Evolutionary conservation across 2,888 invertebrate species (phyloP), one percentile per base, ranked within the genome.

Genomic region (Axea sp.): DNA sequence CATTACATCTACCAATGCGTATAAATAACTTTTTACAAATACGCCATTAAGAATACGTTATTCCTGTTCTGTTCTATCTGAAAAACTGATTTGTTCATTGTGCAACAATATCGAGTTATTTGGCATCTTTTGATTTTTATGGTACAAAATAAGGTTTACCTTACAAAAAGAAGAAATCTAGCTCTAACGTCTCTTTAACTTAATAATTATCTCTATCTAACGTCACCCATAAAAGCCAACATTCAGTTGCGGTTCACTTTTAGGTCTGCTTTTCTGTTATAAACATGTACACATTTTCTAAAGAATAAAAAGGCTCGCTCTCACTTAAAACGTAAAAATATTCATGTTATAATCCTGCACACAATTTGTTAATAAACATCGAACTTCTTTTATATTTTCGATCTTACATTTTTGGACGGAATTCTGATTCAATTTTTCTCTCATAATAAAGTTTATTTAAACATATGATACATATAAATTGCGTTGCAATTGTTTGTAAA

Each of bases 91-190:
- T 69, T 75, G 62, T 65, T 76, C 73, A 37, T 53, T 51, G 45
- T 30, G 57, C 47, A 73, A 53, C 55, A 65, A 26, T 55, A 14
- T 60, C 41, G 45, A 73, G 65, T 75, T 76, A 80, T 82, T 82
- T 82, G 82, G 82, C 79, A 82, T 82, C 78, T 79, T 81, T 81
- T 79, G 79, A 81, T 81, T 77, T 78, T 78, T 79, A 78, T 78
- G 75, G 78, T 83, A 84, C 76, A 83, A 83, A 83, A 82, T 76
- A 82, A 80, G 72, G 77, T 78, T 81, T 51, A 62, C 53, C 76
- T 78, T 78, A 43, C 31, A 39, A 60, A 24, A 33, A 1, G 31
- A 8, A 14, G 7, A 6, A 35, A 60, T 31, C 43, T 60, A 39
- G 39, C 30, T 22, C 24, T 55, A 55, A 55, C 51, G 14, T 31